Evolutionary conservation across 2,888 invertebrate species (phyloP).

Genomic region (Tiphia femorata): DNA sequence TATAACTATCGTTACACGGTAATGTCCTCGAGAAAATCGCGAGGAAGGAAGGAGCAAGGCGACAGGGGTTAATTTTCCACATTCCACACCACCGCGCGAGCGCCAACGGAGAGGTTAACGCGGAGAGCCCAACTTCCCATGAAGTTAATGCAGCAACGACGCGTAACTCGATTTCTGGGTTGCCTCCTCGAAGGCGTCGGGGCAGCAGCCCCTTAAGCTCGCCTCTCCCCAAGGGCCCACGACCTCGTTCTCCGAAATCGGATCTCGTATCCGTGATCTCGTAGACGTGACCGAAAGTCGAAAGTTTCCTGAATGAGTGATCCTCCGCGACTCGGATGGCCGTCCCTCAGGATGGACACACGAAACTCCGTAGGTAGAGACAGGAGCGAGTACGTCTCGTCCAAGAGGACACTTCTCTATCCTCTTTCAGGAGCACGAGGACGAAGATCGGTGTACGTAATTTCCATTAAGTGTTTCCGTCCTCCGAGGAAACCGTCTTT

Average conservation of each 20-base stretch:
- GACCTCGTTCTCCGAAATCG: conserved; percentile 30
- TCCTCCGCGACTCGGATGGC: conserved; percentile 15
- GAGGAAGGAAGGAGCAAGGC: too few relatives aligned
- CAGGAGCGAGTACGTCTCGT: too few relatives aligned
- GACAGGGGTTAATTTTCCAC: too few relatives aligned
- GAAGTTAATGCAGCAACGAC: conserved; percentile 45
- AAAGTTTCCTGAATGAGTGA: not conserved
- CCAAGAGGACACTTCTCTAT: too few relatives aligned
- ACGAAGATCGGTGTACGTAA: too few relatives aligned
- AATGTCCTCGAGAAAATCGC: too few relatives aligned
- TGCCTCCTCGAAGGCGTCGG: conserved; percentile 42
- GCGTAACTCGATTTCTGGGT: conserved; percentile 45
- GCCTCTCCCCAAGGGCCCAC: conserved; percentile 22
- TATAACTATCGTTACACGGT: too few relatives aligned
- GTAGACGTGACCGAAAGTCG: conserved; percentile 38
- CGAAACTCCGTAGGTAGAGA: not conserved
- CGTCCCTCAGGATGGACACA: not conserved
- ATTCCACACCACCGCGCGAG: too few relatives aligned
- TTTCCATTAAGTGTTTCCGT: too few relatives aligned
- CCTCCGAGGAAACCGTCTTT: too few relatives aligned
- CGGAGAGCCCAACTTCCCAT: conserved; percentile 37
- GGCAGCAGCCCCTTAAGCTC: conserved; percentile 21
- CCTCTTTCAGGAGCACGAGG: too few relatives aligned
- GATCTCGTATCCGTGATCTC: conserved; percentile 38
- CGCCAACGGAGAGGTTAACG: too few relatives aligned